A percentile compares a stretch with the other conserved stretches of the same genome.
Evolutionary conservation across 2,888 invertebrate species (phyloP).

Genomic region (Maniola hyperantus): DNA sequence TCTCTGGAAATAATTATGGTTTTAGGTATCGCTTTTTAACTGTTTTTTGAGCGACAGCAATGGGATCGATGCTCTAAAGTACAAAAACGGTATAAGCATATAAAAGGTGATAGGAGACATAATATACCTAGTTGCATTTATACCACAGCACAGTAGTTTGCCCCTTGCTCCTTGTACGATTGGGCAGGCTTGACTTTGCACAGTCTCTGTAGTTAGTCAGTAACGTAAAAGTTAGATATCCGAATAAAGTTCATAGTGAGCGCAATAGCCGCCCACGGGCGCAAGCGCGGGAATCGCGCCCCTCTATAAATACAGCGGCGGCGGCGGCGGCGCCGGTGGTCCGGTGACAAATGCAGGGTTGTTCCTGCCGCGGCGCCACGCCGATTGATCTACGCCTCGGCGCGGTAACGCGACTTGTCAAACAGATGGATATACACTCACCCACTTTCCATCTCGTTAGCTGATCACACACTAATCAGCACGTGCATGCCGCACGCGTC

Average conservation of each 20-base stretch:
- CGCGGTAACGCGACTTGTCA: slow-evolving; percentile 55
- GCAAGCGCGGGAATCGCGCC: slow-evolving; percentile 66
- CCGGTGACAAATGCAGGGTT: slow-evolving; percentile 78
- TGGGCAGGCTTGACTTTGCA: neutral
- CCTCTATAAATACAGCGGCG: slow-evolving; percentile 76
- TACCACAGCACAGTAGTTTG: too few relatives aligned
- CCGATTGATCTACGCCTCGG: slow-evolving; percentile 75
- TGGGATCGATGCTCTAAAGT: too few relatives aligned
- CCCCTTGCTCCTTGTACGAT: neutral
- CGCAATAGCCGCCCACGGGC: slow-evolving; percentile 66
- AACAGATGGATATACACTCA: slow-evolving; percentile 46
- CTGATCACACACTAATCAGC: slow-evolving; percentile 8
- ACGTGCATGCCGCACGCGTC: neutral
- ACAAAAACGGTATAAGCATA: too few relatives aligned
- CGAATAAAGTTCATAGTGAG: slow-evolving; percentile 53
- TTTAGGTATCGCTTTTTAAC: too few relatives aligned
- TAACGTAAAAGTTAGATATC: slow-evolving; percentile 41
- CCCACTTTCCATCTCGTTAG: slow-evolving; percentile 44
- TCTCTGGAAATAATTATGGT: too few relatives aligned
- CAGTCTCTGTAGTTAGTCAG: neutral
- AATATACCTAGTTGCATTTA: too few relatives aligned
- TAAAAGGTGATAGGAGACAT: too few relatives aligned
- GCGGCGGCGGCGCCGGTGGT: slow-evolving; percentile 75
- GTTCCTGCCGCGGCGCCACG: slow-evolving; percentile 70
- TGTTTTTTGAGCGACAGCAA: too few relatives aligned